These are phyloP conservation scores for Trematocara stigmaticum DNA, from an alignment of 2,113 vertebrate species.

Conservation along the genomic window DNA sequence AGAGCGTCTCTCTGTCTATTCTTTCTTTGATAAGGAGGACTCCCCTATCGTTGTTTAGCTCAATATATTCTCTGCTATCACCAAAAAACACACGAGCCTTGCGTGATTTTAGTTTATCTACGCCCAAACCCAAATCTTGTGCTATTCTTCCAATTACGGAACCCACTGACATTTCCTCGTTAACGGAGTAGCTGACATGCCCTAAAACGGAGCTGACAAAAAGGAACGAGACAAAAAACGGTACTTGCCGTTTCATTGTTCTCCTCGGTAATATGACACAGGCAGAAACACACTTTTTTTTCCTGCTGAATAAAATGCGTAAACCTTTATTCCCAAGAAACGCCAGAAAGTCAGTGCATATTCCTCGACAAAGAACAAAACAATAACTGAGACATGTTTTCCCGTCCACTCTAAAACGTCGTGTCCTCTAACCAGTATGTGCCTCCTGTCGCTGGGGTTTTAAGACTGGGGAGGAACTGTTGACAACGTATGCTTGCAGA, in stretches of 20 bases:
- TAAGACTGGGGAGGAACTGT: neutral
- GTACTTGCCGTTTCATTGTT: constrained; percentile 2
- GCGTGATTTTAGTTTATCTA: constrained; percentile 25
- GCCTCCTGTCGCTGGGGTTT: neutral
- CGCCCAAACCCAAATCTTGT: constrained; percentile 11
- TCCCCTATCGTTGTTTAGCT: constrained; percentile 15
- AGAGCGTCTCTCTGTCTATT: constrained; percentile 78
- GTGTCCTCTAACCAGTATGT: neutral
- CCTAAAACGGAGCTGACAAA: neutral
- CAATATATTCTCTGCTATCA: constrained; percentile 39
- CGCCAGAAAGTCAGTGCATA: neutral
- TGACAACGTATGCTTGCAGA: neutral
- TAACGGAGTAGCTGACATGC: constrained; percentile 17
- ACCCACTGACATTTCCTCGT: constrained; percentile 3
- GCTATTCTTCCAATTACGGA: constrained; percentile 5
- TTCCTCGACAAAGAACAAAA: neutral
- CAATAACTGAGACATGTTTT: neutral
- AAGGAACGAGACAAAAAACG: neutral
- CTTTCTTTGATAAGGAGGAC: constrained; percentile 59
- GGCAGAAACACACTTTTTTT: neutral
- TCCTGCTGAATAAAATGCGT: neutral
- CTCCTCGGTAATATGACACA: neutral
- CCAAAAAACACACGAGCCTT: constrained; percentile 59
- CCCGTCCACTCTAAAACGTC: neutral
- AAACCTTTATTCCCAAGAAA: neutral